Conservation (phyloP, 2,888 invertebrate genomes). For the Tetragonisca angustula region DNA sequence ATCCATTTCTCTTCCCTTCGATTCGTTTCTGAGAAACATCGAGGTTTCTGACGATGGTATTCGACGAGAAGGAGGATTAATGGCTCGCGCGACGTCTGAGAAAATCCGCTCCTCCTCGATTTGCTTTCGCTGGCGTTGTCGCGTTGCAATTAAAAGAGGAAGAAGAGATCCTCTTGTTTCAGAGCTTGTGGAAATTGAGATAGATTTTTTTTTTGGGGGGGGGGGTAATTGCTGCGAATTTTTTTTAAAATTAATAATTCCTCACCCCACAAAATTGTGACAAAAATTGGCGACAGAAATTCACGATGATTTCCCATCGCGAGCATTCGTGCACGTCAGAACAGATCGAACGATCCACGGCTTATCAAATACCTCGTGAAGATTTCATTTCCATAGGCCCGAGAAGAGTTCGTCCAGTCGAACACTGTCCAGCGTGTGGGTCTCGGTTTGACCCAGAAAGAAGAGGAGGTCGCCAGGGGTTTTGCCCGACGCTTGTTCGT, state of each 20-base stretch:
- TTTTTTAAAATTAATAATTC: no score
- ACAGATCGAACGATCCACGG: background rate
- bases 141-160: no score
- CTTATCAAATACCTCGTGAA: background rate
- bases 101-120: no score
- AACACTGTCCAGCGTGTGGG: background rate
- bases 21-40: background rate
- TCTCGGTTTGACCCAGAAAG: conserved; percentile 13
- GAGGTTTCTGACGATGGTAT: background rate
- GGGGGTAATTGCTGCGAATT: no score
- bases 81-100: background rate
- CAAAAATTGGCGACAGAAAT: no score
- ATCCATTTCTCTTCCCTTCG: background rate
- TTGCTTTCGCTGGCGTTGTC: no score
- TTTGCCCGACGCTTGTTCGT: conserved; percentile 43
- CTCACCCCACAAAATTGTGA: no score
- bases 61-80: background rate
- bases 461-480: background rate
- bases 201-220: no score
- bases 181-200: no score
- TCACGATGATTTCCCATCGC: no score
- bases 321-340: no score
- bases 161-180: no score
- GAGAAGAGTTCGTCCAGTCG: background rate
- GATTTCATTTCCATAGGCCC: background rate